phyloP scores from a whole-genome alignment of 2,888 invertebrate species.

The Atethmia centrago region DNA sequence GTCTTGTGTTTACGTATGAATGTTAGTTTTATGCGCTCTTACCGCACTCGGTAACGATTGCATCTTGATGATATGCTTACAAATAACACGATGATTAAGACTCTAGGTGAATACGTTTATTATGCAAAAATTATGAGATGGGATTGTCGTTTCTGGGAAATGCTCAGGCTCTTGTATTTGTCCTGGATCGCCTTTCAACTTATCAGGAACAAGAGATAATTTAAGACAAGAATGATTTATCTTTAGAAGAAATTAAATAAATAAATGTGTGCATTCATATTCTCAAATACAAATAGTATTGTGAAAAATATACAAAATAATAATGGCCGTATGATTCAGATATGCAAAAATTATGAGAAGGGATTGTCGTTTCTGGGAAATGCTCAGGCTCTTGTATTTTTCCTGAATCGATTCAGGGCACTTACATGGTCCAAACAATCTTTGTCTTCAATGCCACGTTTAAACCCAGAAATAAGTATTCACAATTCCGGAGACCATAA shows the following conservation, averaged over 20 bases:
- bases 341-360: slow-evolving; percentile 19
- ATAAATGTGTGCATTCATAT: neutral
- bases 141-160: neutral
- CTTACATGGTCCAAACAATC: neutral
- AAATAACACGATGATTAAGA: slow-evolving; percentile 48
- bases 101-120: slow-evolving; percentile 4
- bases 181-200: slow-evolving; percentile 1
- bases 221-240: slow-evolving; percentile 34
- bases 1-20: slow-evolving; percentile 28
- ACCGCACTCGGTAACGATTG: slow-evolving; percentile 30
- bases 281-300: neutral
- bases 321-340: slow-evolving; percentile 20
- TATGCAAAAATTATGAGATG: slow-evolving; percentile 18
- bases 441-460: neutral
- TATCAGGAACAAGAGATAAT: slow-evolving; percentile 26
- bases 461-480: neutral
- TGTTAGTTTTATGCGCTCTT: slow-evolving; percentile 44
- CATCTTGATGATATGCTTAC: slow-evolving; percentile 37
- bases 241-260: slow-evolving; percentile 22
- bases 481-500: neutral
- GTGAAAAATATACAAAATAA: slow-evolving; percentile 6
- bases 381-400: neutral
- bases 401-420: neutral
- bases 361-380: neutral
- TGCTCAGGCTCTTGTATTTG: neutral